Percentiles rank a stretch among this genome's conserved stretches.
Evolutionary conservation across 2,797 vertebrate species (phyloP).

Genomic region (Micropoecilia bifurca): DNA sequence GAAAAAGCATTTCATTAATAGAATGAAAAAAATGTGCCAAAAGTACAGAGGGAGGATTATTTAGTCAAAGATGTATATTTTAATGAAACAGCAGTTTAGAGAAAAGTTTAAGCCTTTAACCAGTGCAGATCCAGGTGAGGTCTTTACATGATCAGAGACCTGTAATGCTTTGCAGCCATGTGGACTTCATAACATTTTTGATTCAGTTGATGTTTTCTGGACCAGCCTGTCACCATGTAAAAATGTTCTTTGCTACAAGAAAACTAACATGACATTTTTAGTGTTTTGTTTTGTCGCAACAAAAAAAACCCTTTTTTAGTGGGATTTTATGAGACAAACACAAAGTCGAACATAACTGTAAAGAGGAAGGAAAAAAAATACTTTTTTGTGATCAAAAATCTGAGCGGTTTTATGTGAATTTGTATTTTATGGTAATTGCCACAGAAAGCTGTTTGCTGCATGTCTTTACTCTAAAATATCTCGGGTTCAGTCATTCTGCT

Average conservation of each 20-base stretch:
- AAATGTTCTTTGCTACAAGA: neutral
- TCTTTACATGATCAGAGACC: neutral
- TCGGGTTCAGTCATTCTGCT: neutral
- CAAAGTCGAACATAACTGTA: neutral
- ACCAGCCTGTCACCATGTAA: neutral
- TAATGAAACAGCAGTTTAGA: neutral
- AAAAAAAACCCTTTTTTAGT: neutral
- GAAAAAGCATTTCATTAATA: constrained; percentile 8
- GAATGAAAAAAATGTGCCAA: neutral
- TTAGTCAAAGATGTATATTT: neutral
- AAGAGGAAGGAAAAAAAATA: neutral
- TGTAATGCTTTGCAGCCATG: neutral
- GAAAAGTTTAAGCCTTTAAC: neutral
- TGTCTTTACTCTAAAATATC: neutral
- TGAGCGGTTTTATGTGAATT: neutral
- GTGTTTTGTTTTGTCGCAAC: neutral
- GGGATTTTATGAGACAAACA: no score
- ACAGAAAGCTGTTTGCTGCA: neutral
- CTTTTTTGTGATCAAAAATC: neutral
- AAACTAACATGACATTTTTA: neutral
- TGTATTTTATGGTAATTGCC: neutral
- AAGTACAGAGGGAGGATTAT: neutral
- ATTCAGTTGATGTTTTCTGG: neutral
- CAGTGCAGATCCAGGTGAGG: no score
- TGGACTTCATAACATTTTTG: neutral